Percentiles rank a stretch among this genome's conserved stretches.
phyloP scores from a whole-genome alignment of 2,888 invertebrate species.

The Mesochorus sp. region DNA sequence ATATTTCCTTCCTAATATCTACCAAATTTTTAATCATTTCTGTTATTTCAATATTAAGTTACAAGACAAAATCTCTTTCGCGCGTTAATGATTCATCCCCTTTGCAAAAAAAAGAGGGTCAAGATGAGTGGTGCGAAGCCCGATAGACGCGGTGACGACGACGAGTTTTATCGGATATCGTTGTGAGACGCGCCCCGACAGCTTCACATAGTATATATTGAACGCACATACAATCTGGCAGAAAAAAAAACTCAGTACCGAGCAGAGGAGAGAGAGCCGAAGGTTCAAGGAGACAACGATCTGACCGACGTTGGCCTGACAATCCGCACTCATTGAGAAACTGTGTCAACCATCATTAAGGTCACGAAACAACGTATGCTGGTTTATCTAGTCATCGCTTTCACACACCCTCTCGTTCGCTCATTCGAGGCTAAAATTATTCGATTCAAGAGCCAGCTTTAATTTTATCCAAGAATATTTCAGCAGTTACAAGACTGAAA shows the following conservation, averaged over 20 bases:
- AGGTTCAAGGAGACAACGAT: constrained; percentile 31
- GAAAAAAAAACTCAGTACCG: constrained; percentile 33
- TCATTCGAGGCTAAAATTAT: constrained; percentile 30
- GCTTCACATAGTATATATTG: constrained; percentile 18
- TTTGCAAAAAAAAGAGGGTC: constrained; percentile 66
- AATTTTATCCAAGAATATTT: neutral
- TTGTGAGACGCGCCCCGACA: constrained; percentile 19
- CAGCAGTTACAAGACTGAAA: neutral
- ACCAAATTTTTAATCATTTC: too few relatives aligned
- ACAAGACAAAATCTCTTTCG: too few relatives aligned
- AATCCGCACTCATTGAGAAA: constrained; percentile 66
- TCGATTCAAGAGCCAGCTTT: constrained; percentile 44
- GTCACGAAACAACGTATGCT: constrained; percentile 60
- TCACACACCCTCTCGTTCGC: constrained; percentile 19
- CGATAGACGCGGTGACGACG: constrained; percentile 60
- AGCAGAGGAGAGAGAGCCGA: constrained; percentile 36
- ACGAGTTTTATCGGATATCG: constrained; percentile 70
- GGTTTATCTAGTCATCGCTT: constrained; percentile 9
- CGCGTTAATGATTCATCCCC: constrained; percentile 55
- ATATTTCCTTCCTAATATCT: too few relatives aligned
- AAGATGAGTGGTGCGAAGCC: constrained; percentile 68
- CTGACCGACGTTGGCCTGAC: constrained; percentile 57
- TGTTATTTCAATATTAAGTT: too few relatives aligned
- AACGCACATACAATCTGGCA: constrained; percentile 16
- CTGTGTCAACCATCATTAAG: constrained; percentile 72